A percentile compares a stretch with the other conserved stretches of the same genome.
These are phyloP conservation scores for Rhinoderma darwinii DNA, from an alignment of 2,113 vertebrate species.

Conservation along the genomic window DNA sequence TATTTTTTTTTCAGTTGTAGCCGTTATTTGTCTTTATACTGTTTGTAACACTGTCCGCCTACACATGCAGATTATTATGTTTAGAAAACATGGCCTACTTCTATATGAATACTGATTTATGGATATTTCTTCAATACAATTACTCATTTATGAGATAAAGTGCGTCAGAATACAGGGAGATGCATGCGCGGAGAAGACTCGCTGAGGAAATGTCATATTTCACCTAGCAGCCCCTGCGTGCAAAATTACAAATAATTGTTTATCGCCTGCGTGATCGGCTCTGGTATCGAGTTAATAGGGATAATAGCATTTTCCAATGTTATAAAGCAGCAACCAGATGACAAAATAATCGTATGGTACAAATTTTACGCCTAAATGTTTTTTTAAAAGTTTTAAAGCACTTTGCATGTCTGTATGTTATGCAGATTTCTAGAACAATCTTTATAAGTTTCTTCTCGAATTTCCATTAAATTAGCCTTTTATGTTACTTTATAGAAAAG, in stretches of 20 bases:
- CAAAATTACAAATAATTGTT: slow-evolving; percentile 46
- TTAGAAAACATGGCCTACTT: slow-evolving; percentile 34
- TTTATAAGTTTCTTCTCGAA: not conserved
- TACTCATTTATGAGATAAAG: slow-evolving; percentile 50
- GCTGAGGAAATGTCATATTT: slow-evolving; percentile 26
- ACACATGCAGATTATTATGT: slow-evolving; percentile 45
- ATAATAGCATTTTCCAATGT: not conserved
- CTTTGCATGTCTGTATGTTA: not conserved
- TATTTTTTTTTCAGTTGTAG: not conserved
- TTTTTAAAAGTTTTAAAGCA: not conserved
- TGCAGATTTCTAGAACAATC: not conserved
- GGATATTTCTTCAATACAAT: slow-evolving; percentile 30
- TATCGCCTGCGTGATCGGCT: not conserved
- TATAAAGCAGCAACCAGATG: not conserved
- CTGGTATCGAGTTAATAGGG: slow-evolving; percentile 21
- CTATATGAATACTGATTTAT: slow-evolving; percentile 29
- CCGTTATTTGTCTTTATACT: not conserved
- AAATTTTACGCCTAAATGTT: not conserved
- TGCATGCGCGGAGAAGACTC: not conserved
- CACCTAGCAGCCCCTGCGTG: not conserved
- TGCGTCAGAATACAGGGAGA: slow-evolving; percentile 20
- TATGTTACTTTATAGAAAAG: not conserved
- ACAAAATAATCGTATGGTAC: not conserved
- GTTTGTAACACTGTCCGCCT: not conserved
- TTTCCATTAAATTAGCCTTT: not conserved